phyloP scores from a whole-genome alignment of 2,113 vertebrate species.

The Hippoglossus stenolepis region DNA sequence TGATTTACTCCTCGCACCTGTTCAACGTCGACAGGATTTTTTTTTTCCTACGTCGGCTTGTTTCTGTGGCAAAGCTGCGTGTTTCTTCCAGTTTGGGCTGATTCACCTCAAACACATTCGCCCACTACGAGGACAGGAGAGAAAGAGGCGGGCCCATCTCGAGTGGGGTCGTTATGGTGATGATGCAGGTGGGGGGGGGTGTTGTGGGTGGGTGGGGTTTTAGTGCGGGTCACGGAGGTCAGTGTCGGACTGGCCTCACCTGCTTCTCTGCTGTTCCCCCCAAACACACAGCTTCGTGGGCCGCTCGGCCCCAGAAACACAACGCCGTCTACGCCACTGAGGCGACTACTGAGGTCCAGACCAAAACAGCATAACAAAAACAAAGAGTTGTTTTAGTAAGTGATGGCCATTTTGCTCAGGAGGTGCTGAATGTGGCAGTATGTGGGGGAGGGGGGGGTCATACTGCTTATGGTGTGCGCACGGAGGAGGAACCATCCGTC shows the following conservation, averaged over 20 bases:
- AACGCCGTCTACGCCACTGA: constrained; percentile 41
- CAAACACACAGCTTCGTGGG: constrained; percentile 80
- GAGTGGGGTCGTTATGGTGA: constrained; percentile 40
- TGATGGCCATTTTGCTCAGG: constrained; percentile 66
- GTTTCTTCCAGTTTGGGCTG: constrained; percentile 55
- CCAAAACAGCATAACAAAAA: constrained; percentile 71
- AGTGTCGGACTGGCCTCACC: constrained; percentile 57
- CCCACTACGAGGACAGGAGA: constrained; percentile 36
- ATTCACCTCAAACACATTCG: not conserved
- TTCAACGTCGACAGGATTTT: constrained; percentile 41
- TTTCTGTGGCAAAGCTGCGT: constrained; percentile 83
- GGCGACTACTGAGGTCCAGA: constrained; percentile 30
- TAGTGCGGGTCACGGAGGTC: constrained; percentile 37
- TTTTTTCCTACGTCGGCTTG: constrained; percentile 53
- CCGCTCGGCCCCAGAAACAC: constrained; percentile 67
- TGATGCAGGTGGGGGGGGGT: constrained; percentile 4
- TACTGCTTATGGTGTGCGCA: constrained; percentile 74
- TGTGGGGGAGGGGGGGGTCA: constrained; percentile 57
- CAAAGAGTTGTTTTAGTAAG: constrained; percentile 65
- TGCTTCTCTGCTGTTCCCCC: constrained; percentile 59
- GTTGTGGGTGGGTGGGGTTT: constrained; percentile 30
- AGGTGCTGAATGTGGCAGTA: constrained; percentile 78
- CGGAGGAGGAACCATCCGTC: constrained; percentile 58
- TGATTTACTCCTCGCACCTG: constrained; percentile 73
- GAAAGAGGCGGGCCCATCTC: constrained; percentile 66